These are phyloP conservation scores for Physeter macrocephalus DNA, from an alignment of 2,113 vertebrate genomes.

Conservation along the genomic window DNA sequence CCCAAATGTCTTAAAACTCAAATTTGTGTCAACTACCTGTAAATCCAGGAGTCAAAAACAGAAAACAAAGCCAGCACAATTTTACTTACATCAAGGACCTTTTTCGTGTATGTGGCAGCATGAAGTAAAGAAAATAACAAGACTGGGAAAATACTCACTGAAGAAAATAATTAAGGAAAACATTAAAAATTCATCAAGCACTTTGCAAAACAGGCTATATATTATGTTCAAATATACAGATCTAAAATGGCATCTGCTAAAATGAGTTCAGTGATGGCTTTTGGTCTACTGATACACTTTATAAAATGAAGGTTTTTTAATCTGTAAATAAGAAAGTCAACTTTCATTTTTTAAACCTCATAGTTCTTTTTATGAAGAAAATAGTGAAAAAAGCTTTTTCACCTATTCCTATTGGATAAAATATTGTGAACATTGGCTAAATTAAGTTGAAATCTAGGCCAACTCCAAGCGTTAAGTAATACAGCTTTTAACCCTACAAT, in stretches of 20 bases:
- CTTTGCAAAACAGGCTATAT: background rate
- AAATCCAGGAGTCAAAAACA: background rate
- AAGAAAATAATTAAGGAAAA: slow-evolving; percentile 85
- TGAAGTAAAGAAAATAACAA: slow-evolving; percentile 98
- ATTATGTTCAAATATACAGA: background rate
- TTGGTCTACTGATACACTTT: background rate
- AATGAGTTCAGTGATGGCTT: background rate
- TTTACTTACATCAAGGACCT: slow-evolving; percentile 96
- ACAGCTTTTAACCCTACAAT: background rate
- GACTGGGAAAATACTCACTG: slow-evolving; percentile 99
- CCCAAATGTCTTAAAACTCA: background rate
- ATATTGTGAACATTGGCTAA: background rate
- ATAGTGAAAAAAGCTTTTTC: background rate
- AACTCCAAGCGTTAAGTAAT: background rate
- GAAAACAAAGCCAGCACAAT: background rate
- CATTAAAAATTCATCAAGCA: slow-evolving; percentile 1
- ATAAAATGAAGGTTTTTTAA: background rate
- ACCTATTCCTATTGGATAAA: background rate
- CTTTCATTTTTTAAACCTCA: background rate
- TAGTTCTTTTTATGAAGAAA: background rate
- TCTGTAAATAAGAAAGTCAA: background rate
- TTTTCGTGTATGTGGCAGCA: slow-evolving; percentile 96
- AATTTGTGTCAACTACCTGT: background rate
- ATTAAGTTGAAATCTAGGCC: background rate
- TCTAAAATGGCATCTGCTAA: background rate